Evolutionary conservation across 2,888 invertebrate genomes (phyloP), one percentile per base, ranked within the genome.

Genomic region (Sympetrum striolatum): DNA sequence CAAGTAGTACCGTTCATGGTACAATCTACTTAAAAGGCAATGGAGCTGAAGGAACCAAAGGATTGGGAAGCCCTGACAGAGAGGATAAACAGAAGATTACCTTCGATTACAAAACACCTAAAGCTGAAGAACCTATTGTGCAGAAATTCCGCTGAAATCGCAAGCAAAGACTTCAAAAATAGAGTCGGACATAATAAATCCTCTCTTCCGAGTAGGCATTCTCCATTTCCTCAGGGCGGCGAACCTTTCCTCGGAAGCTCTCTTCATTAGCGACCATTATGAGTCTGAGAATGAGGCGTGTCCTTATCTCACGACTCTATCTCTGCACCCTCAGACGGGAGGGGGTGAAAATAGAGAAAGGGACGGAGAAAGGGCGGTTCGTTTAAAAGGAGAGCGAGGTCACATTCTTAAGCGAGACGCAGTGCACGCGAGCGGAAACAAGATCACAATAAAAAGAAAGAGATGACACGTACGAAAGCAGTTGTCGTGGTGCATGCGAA

Each of bases 381-480:
- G 73, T 73, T 73, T 73, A 31, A 73, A 73, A 73, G 31, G 73
- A 73, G 73, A 73, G 73, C 73, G 73, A 73, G 73, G 73, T 73
- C 73, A 73, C 73, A 25, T 25, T 58, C 60, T 86, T 86, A 86
- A 37, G 35, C 31, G 86, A 37, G 86, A 86, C 86, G 86, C 12
- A 12, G 86, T 22, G 86, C 86, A 86, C 86, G 86, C 86, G 86
- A 86, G 86, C 86, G 86, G 86, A 86, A 86, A 86, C 58, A 31
- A 60, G 60, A 60, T 86, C 86, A 48, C 86, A 48, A 86, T 86
- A 86, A 64, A 58, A 82, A 35, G 82, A 86, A 37, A 35, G 73
- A 73, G 73, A 73, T 73, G 73, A 73, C 73, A 73, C 73, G 73
- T 73, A 73, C 73, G 25, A 73, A 73, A 31, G 73, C 73, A 31